Evolutionary conservation across 1,140 invertebrate genomes (phyloP), one percentile per base, ranked within the genome.

Genomic region (Zaprionus davidi): DNA sequence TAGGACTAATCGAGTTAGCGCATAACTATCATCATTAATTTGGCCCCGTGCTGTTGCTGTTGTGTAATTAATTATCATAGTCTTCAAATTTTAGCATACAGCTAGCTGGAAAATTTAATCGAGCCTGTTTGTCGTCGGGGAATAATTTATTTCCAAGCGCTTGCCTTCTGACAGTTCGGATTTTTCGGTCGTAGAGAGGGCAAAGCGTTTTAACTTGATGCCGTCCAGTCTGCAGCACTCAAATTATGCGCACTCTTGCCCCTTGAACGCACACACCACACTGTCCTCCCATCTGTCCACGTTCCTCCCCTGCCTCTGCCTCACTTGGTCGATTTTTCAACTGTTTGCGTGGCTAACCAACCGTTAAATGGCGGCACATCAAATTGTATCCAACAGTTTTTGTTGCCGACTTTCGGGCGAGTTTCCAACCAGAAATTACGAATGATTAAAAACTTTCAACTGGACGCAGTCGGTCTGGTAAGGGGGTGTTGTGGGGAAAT

Each of bases 361-460:
- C 72, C 81, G 81, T 79, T 81, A 77, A 84, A 83, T 83, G 73
- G 67, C 71, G 81, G 68, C 74, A 84, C 71, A 63, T 57, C 62
- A 74, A 63, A 71, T 64, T 75, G 72, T 71, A 66, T 51, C 73
- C 72, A 77, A 20, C 28, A 73, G 38, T 62, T 53, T 36, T 11
- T 26, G 58, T 53, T 74, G 79, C 64, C 53, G 41, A 69, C 67
- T 69, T 70, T 66, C 46, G 36, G 71, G 69, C 79, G 38, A 55
- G 64, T 65, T 62, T 41, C 70, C 55, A 60, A 70, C 56, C 80
- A 49, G 22, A 69, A 70, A 46, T 60, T 72, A 46, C 26, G 28
- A 60, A 85, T 84, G 78, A 81, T 81, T 81, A 78, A 84, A 85
- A 85, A 85, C 58, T 84, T 76, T 84, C 69, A 78, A 74, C 72